phyloP scores from a whole-genome alignment of 2,113 vertebrate genomes.

The Odocoileus hemionus region DNA sequence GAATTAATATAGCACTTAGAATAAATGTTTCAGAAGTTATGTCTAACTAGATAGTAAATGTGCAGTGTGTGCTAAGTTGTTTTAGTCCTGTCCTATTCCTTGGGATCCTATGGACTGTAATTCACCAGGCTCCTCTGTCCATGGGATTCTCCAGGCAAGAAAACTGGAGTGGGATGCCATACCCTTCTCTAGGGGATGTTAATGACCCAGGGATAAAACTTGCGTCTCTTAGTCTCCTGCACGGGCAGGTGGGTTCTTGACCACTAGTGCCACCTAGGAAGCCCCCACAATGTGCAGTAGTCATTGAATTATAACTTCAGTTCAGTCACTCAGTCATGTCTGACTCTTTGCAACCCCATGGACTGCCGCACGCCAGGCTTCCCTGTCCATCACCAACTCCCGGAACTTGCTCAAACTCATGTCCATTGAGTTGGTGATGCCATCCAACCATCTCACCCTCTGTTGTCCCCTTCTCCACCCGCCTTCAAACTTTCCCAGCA shows the following conservation, averaged over 20 bases:
- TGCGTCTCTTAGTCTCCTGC: background rate
- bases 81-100: background rate
- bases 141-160: background rate
- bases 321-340: background rate
- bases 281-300: background rate
- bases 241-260: background rate
- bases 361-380: background rate
- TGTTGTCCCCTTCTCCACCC: background rate
- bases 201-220: background rate
- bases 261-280: background rate
- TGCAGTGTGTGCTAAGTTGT: background rate
- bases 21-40: background rate
- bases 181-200: background rate
- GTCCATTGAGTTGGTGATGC: background rate
- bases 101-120: background rate
- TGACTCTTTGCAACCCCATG: background rate
- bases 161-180: background rate
- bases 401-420: background rate
- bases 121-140: background rate
- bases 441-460: background rate
- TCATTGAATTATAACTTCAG: background rate
- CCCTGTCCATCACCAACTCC: background rate
- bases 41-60: background rate
- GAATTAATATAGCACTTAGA: background rate
- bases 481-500: background rate